These are phyloP conservation scores for Gymnocheta viridis DNA, from an alignment of 2,888 invertebrate genomes.

Conservation along the genomic window DNA sequence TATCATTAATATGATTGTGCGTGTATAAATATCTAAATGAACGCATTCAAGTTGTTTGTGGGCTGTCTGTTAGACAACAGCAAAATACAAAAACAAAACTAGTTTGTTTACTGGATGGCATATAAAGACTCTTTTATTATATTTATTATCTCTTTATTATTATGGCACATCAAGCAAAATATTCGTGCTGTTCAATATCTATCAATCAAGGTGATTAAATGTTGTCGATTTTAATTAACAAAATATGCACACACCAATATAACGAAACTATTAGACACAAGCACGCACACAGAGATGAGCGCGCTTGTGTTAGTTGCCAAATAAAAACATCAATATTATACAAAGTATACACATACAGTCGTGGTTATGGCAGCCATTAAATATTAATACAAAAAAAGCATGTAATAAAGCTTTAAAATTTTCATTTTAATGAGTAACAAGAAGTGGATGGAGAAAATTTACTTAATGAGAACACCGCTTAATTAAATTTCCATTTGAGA, in stretches of 20 bases:
- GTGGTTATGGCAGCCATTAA: constrained; percentile 24
- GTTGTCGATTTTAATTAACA: constrained; percentile 78
- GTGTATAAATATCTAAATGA: not conserved
- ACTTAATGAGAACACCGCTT: constrained; percentile 13
- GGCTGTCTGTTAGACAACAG: constrained; percentile 27
- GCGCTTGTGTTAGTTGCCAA: not conserved
- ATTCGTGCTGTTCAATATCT: constrained; percentile 62
- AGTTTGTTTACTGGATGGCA: not conserved
- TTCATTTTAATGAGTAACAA: constrained; percentile 27
- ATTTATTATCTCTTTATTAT: constrained; percentile 37
- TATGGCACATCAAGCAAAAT: constrained; percentile 31
- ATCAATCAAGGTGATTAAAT: constrained; percentile 79
- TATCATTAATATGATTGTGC: not conserved
- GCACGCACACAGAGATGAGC: not conserved
- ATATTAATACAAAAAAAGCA: constrained; percentile 3
- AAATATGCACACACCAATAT: constrained; percentile 48
- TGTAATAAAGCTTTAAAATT: constrained; percentile 15
- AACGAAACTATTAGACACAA: not conserved
- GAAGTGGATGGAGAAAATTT: not conserved
- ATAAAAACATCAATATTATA: constrained; percentile 26
- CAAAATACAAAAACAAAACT: constrained; percentile 14
- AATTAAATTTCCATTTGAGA: constrained; percentile 10
- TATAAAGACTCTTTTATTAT: not conserved
- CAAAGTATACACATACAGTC: not conserved
- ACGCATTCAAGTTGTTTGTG: too few species aligned